Evolutionary conservation across 2,888 invertebrate genomes (phyloP), one percentile per base, ranked within the genome.

Genomic region (Trichopria drosophilae): DNA sequence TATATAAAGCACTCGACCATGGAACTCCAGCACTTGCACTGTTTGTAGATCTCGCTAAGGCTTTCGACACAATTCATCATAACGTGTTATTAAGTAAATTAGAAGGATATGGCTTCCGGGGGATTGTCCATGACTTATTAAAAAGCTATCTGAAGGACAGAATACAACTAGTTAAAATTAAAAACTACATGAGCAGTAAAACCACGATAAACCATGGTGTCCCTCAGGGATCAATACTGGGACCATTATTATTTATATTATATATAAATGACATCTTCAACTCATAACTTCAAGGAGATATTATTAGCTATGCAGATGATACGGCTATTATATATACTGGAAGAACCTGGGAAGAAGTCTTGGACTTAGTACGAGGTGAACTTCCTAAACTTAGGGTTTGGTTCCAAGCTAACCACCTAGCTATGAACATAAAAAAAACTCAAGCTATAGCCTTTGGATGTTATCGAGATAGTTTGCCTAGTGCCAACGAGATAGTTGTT

Each of bases 1-100:
- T n/a, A n/a, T n/a, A n/a, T n/a, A n/a, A n/a, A n/a, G n/a, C n/a
- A n/a, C n/a, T n/a, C n/a, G n/a, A n/a, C n/a, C n/a, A n/a, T n/a
- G n/a, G n/a, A n/a, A n/a, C n/a, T n/a, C n/a, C n/a, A n/a, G n/a
- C n/a, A n/a, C n/a, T n/a, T n/a, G n/a, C n/a, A n/a, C n/a, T 45
- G 18, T 35, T 36, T 12, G 6, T 45, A 26, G 44, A 45, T 19
- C 23, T 45, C 5, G 44, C 45, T 4, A 45, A 45, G 23, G 45
- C 45, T 6, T 45, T 36, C 10, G 39, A 47, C 13, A 45, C 37
- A 3, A 18, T 45, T 4, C 28, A 45, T 29, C 45, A 45, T 19
- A 5, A 15, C 4, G 6, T 45, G 29, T 22, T 45, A 20, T 3
- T 42, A 5, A n/a, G 15, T 10, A 42, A 42, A 31, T 16, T 45